Evolutionary conservation across 2,888 invertebrate genomes (phyloP), one percentile per base, ranked within the genome.

Genomic region (Mesorhabditis belari): DNA sequence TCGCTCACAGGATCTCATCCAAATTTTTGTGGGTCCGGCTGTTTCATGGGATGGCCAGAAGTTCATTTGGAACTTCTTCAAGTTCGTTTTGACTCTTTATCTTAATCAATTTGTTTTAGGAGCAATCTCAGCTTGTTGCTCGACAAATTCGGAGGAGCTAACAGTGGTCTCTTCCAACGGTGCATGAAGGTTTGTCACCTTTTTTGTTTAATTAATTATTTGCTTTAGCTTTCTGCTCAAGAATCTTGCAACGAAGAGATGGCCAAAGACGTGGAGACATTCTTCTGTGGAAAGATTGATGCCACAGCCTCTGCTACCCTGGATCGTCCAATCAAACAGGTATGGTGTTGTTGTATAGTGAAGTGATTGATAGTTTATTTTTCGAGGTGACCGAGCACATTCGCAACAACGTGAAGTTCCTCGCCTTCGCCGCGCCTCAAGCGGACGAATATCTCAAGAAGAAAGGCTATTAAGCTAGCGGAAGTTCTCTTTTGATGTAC

Each of bases 281-380:
- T 65, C 59, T 58, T 65, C 55, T 62, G 57, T 23, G 64, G 64
- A 52, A 26, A 49, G n/a, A 56, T 74, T 49, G 70, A 70, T 58
- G 44, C 62, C n/a, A 56, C 57, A n/a, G 49, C 54, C 24, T 58
- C 68, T 2, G 62, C 70, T 35, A 70, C 71, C 5, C 61, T 78
- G 49, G 69, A 72, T n/a, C 69, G 77, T 35, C 76, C 76, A 23
- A 75, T 79, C 56, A 63, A 66, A 9, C 79, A 79, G 66, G 68
- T 70, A 35, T 6, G 44, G n/a, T 9, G 44, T 9, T 35, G 12
- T 35, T 35, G 12, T 35, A 35, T 35, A 17, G n/a, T n/a, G n/a
- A n/a, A n/a, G n/a, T n/a, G n/a, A n/a, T 35, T n/a, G 12, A 35
- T 9, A 9, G n/a, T 17, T 2, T 9, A 1, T n/a, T 35, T n/a